Evolutionary conservation across 2,888 invertebrate species (phyloP), one percentile per base, ranked within the genome.

Genomic region (Meandrusa payeni): DNA sequence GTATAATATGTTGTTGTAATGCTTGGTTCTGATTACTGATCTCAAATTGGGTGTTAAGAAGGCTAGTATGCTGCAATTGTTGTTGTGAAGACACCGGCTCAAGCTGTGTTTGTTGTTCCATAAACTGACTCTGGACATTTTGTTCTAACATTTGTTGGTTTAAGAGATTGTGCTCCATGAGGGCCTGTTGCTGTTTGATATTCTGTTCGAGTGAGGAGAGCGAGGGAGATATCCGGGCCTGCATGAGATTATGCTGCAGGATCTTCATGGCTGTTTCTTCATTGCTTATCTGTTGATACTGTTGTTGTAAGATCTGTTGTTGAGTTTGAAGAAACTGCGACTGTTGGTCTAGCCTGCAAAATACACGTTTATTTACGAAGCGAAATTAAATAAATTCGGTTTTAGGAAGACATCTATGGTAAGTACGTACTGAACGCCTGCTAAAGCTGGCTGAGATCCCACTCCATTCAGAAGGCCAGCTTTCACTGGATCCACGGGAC

Each of bases 161-260:
- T 42, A 77, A 66, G 31, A 78, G 57, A 52, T 76, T 79, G 46
- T 79, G 77, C 46, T 80, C 76, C n/a, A 73, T 48, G 22, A 76
- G 48, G 31, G 71, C 71, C 44, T 77, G 66, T 34, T 81, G 80
- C 39, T 76, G 78, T 46, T 77, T 69, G 7, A 78, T 54, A 23
- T 69, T 57, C 36, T 76, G 76, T 51, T 78, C 78, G 41, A 77
- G 76, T 1, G 72, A 42, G 22, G 56, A 54, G 26, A 77, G 50
- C 13, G 65, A 59, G 5, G 88, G 88, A 9, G 88, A 82, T 55
- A 85, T 79, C 42, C 88, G 63, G 24, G 85, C 81, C 55, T 88
- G 90, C 61, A 90, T 87, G 27, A 89, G 77, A 53, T 90, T 90
- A 52, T 90, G 90, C 48, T 90, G 90, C 22, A 91, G 76, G 47